A percentile compares a stretch with the other conserved stretches of the same genome.
phyloP scores from a whole-genome alignment of 37 sponge, comb jelly and placozoan genomes.

The Agelas oroides region DNA sequence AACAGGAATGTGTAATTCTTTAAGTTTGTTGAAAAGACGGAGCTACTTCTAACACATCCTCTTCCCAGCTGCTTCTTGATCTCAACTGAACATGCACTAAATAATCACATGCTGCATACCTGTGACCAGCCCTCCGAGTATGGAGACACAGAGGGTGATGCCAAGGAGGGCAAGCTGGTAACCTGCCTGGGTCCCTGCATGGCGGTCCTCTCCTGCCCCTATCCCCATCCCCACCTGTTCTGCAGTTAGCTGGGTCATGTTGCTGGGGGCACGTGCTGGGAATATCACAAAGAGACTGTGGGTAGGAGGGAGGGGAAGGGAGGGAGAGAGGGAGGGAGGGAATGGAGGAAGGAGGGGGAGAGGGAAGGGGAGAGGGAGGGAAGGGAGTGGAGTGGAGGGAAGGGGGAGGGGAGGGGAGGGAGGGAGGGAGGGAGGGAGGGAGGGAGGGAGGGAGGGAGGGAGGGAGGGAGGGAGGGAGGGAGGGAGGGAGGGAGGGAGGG shows the following conservation, averaged over 20 bases:
- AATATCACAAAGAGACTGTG: constrained; percentile 68
- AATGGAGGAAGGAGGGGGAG: constrained; percentile 22
- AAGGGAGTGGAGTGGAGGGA: too few relatives aligned
- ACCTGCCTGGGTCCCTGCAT: constrained; percentile 75
- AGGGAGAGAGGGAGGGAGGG: constrained; percentile 17
- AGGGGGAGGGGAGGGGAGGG: too few relatives aligned
- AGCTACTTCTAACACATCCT: too few relatives aligned
- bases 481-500: not conserved
- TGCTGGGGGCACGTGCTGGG: constrained; percentile 67
- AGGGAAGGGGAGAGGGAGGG: not conserved
- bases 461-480: too few relatives aligned
- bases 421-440: too few relatives aligned
- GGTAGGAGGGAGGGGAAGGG: constrained; percentile 3
- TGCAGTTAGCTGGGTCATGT: not conserved
- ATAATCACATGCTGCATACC: too few relatives aligned
- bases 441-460: too few relatives aligned
- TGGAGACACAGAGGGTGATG: constrained; percentile 72
- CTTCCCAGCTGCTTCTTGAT: too few relatives aligned
- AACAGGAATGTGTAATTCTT: too few relatives aligned
- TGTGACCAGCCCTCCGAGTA: constrained; percentile 84
- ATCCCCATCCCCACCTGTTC: constrained; percentile 16
- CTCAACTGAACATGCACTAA: too few relatives aligned
- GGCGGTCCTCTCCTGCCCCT: constrained; percentile 53
- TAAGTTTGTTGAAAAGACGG: too few relatives aligned
- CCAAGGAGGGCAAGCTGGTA: constrained; percentile 75